phyloP scores from a whole-genome alignment of 2,888 invertebrate genomes.

The Archaeoteleia sp. region DNA sequence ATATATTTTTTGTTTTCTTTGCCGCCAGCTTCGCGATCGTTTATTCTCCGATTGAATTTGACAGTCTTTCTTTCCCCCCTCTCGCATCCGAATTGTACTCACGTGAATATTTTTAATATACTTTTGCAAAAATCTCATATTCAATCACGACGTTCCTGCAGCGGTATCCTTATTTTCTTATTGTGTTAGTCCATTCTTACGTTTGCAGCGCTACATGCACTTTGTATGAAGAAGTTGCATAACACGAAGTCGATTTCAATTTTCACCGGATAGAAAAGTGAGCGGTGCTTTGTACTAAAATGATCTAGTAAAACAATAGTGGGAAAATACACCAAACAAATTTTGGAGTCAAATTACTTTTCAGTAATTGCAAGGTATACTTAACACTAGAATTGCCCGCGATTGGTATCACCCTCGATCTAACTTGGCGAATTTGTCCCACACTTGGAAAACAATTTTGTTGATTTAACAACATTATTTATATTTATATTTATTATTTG shows the following conservation, averaged over 20 bases:
- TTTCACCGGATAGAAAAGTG: constrained; percentile 43
- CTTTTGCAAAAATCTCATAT: constrained; percentile 48
- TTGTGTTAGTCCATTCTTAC: constrained; percentile 51
- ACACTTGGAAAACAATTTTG: too few species aligned
- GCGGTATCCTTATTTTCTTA: constrained; percentile 33
- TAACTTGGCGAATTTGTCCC: too few species aligned
- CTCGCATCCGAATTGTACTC: constrained; percentile 9
- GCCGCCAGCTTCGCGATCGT: constrained; percentile 49
- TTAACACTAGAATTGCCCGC: too few species aligned
- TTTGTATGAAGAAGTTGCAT: constrained; percentile 45
- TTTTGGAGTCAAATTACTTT: too few species aligned
- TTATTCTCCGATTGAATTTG: constrained; percentile 50
- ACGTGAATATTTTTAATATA: constrained; percentile 37
- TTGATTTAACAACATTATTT: too few species aligned
- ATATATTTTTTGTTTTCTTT: constrained; percentile 51
- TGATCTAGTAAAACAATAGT: too few species aligned
- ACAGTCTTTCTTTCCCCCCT: constrained; percentile 12
- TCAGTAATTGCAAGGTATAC: too few species aligned
- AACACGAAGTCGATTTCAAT: constrained; percentile 39
- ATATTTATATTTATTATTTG: too few species aligned
- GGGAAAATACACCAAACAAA: too few species aligned
- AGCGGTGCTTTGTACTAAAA: constrained; percentile 42
- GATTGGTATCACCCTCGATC: too few species aligned
- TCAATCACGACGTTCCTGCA: constrained; percentile 47
- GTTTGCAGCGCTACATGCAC: constrained; percentile 44